Base-by-base conservation (phyloP, 2,797 vertebrate genomes). In the Hippopotamyrus pictus region DNA sequence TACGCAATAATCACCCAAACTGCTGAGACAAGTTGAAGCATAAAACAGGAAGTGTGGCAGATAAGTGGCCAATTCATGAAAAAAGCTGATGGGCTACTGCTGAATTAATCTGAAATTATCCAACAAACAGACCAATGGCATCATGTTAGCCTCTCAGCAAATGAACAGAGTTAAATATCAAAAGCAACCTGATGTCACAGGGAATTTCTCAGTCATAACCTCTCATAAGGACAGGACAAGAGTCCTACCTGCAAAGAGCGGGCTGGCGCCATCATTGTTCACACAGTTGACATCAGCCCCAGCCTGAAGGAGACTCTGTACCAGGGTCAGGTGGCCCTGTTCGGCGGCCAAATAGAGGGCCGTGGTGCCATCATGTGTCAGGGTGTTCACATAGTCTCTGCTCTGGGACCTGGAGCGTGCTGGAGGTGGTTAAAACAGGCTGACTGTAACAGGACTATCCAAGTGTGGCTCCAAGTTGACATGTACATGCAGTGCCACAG, bases 281-380 rank as follows among this genome's bases (percentile, higher is more conserved):
- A 94, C 91, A 33, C 95, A 95, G 91, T 98, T 93, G 2, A 96
- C 92, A 93, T 98, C 91, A 59, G 96, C 95, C 0, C 95, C 95
- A 3, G 95, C 95, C 88, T 94, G 95, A 89, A 98, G 91, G 46
- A 99, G 97, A 88, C 96, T 54, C 9, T 88, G 92, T 5, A 95
- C 89, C 0, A 94, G 96, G 0, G 92, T 92, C 90, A 96, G 86
- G 84, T 97, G 95, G 22, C 98, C 98, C 0, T 91, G 93, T 90
- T 92, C 93, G 0, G 97, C 97, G 0, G 97, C 97, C 89, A 99
- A 96, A 94, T 97, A 97, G 88, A 97, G 93, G 0, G 98, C 95
- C 0, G 96, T 96, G 88, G 97, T 94, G 0, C 97, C 97, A 86
- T 98, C 97, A 2, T 98, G 98, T 0, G 97, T 99, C 93, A 94